Conservation (phyloP, 2,888 invertebrate genomes). For the Alitta virens region DNA sequence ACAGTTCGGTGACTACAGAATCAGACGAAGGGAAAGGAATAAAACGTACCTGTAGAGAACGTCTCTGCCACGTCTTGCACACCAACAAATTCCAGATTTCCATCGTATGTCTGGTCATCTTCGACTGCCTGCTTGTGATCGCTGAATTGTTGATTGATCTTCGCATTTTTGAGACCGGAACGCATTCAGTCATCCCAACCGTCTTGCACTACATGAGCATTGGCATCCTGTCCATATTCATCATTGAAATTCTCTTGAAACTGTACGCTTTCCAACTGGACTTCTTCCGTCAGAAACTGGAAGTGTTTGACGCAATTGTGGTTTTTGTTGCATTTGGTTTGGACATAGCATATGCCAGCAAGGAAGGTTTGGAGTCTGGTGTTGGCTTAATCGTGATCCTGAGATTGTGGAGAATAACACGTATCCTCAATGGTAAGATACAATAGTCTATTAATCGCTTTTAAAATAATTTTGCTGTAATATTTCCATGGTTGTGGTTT, state of each 20-base stretch:
- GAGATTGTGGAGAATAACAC: slow-evolving; percentile 57
- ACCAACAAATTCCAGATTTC: slow-evolving; percentile 52
- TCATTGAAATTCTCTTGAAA: slow-evolving; percentile 39
- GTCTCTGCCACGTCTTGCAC: slow-evolving; percentile 37
- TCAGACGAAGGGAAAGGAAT: slow-evolving; percentile 43
- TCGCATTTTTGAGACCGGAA: slow-evolving; percentile 39
- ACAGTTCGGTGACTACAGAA: slow-evolving; percentile 47
- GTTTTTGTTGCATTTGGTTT: slow-evolving; percentile 55
- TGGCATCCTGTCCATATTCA: slow-evolving; percentile 44
- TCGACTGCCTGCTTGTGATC: slow-evolving; percentile 56
- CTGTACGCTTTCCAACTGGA: slow-evolving; percentile 51
- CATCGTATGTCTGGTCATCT: slow-evolving; percentile 53
- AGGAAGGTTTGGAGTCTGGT: slow-evolving; percentile 47
- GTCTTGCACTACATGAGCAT: slow-evolving; percentile 55
- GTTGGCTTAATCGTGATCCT: slow-evolving; percentile 56
- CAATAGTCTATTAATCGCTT: too few relatives aligned
- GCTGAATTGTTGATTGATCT: slow-evolving; percentile 56
- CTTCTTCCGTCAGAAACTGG: slow-evolving; percentile 56
- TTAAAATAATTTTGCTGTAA: too few relatives aligned
- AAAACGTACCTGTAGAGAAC: slow-evolving; percentile 37
- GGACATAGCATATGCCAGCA: slow-evolving; percentile 52
- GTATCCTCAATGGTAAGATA: slow-evolving; percentile 57
- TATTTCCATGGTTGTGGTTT: too few relatives aligned
- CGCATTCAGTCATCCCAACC: slow-evolving; percentile 36
- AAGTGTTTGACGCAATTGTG: slow-evolving; percentile 57